Evolutionary conservation across 2,113 vertebrate species (phyloP).

Genomic region (Burhinus oedicnemus): DNA sequence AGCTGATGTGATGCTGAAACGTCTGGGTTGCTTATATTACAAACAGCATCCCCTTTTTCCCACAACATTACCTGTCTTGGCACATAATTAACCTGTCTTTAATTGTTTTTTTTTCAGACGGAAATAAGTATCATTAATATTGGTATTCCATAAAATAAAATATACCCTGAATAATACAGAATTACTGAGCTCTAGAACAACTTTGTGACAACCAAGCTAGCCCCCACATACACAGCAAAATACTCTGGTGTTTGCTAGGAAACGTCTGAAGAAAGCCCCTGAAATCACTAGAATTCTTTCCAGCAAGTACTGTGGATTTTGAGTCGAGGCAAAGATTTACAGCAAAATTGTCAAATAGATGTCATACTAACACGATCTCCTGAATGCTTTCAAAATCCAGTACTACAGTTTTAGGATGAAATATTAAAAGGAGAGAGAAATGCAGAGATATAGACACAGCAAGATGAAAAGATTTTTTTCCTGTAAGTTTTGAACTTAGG

Average conservation of each 20-base stretch:
- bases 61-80: not conserved
- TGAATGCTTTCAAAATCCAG: not conserved
- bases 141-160: not conserved
- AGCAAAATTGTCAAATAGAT: not conserved
- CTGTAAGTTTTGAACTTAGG: not conserved
- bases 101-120: not conserved
- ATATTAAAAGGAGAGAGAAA: not conserved
- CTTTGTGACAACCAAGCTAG: not conserved
- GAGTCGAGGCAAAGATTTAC: not conserved
- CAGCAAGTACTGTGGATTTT: not conserved
- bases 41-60: not conserved
- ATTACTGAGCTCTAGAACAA: not conserved
- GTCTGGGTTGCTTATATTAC: not conserved
- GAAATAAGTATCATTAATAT: not conserved
- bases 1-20: not conserved
- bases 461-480: not conserved
- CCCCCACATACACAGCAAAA: fast-evolving
- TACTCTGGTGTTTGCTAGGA: not conserved
- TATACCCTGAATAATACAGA: not conserved
- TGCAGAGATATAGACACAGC: not conserved
- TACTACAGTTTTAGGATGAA: not conserved
- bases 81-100: not conserved
- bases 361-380: fast-evolving
- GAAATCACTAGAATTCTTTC: not conserved
- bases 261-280: not conserved